phyloP scores from a whole-genome alignment of 2,797 vertebrate genomes.

The Premnoplex brunnescens region DNA sequence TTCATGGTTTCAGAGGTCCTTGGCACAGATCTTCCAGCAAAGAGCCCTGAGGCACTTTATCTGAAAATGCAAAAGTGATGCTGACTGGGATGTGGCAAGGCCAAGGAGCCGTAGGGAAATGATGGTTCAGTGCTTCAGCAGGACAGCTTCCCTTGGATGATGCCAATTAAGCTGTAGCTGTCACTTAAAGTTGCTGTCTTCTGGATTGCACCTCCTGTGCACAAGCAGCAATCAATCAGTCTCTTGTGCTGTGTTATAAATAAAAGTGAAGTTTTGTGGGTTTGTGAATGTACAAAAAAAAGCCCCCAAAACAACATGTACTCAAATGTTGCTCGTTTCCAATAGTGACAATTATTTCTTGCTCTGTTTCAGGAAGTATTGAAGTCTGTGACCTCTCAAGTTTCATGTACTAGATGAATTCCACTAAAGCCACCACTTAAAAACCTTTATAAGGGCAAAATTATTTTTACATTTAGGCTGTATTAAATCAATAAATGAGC shows the following conservation, averaged over 20 bases:
- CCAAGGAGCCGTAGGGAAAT: slow-evolving; percentile 24
- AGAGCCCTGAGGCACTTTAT: slow-evolving; percentile 33
- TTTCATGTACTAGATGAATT: not conserved
- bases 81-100: slow-evolving; percentile 20
- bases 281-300: not conserved
- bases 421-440: not conserved
- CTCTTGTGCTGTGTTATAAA: slow-evolving; percentile 6
- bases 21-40: not conserved
- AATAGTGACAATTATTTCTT: not conserved
- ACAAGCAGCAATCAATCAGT: slow-evolving; percentile 25
- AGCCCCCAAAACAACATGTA: not conserved
- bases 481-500: slow-evolving; percentile 29
- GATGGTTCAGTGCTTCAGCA: slow-evolving; percentile 43
- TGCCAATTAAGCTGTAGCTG: slow-evolving; percentile 67
- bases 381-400: not conserved
- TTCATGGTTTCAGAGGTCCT: not conserved
- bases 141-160: slow-evolving; percentile 27
- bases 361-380: not conserved
- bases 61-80: slow-evolving; percentile 31
- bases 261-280: not conserved
- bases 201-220: not conserved
- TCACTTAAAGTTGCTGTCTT: slow-evolving; percentile 43
- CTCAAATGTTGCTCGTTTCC: not conserved
- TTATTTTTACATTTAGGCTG: slow-evolving; percentile 21
- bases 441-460: not conserved